Evolutionary conservation across 2,888 invertebrate genomes (phyloP), one percentile per base, ranked within the genome.

Genomic region (Ophion ventricosus): DNA sequence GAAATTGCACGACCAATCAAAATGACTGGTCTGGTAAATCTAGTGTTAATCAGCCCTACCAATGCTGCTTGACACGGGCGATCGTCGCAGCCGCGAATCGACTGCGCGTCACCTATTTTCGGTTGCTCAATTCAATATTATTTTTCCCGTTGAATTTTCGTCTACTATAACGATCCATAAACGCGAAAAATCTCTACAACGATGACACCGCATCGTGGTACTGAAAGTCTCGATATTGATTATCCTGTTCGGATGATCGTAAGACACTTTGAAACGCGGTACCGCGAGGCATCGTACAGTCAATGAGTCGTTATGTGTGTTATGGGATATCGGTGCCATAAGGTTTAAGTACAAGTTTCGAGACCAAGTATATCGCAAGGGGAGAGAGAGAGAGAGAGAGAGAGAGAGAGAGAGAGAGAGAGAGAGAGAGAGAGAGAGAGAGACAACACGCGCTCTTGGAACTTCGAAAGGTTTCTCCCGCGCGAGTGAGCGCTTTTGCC

Each of bases 391-490:
- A 49, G 49, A 49, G 17, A 49, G 17, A 49, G 49, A 49, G 43
- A 1, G 43, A 43, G 43, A 43, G 11, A 43, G 43, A 43, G 43
- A 43, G 14, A 43, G 29, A 20, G 49, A 11, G 43, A 40, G 14
- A 4, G 29, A 4, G 29, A 29, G 35, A 35, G 35, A 74, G 61
- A 75, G 14, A 4, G 29, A 4, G 29, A 29, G 35, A 35, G 35
- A 74, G 61, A 75, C 74, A 80, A 66, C 79, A 57, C 77, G 77
- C 63, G 64, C 79, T 63, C 69, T 66, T 74, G 85, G 85, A 85
- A 85, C 87, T 87, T 90, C 88, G 84, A 88, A 88, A 90, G 85
- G 89, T 90, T 90, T 90, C 90, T 89, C 90, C 87, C 76, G 85
- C 87, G 88, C 87, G 54, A 61, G 88, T 87, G 54, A 61, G 56